phyloP scores from a whole-genome alignment of 2,888 invertebrate species.

The Eristalinus aeneus region DNA sequence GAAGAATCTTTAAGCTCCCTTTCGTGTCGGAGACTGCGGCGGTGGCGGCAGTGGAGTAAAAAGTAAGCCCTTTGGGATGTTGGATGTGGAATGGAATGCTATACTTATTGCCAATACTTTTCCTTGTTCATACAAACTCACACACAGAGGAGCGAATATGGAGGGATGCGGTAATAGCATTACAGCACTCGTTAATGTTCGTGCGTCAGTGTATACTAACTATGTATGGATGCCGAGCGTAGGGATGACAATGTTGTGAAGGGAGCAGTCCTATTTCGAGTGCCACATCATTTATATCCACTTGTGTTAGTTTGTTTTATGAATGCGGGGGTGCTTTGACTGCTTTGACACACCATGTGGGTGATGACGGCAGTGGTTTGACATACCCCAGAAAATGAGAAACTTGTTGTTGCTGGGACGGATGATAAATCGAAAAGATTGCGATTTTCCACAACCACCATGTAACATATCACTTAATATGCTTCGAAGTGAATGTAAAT shows the following conservation, averaged over 20 bases:
- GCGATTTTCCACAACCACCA: conserved; percentile 23
- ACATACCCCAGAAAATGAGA: background rate
- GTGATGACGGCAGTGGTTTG: conserved; percentile 55
- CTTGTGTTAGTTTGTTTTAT: conserved; percentile 60
- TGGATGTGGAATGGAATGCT: conserved; percentile 15
- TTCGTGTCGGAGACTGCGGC: background rate
- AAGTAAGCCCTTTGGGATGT: conserved; percentile 32
- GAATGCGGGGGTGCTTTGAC: conserved; percentile 20
- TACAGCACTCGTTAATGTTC: conserved; percentile 46
- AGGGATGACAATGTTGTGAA: conserved; percentile 40
- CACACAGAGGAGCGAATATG: background rate
- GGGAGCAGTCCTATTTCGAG: conserved; percentile 45
- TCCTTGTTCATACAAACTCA: background rate
- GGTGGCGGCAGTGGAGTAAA: background rate
- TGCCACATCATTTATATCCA: conserved; percentile 66
- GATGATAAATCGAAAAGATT: conserved; percentile 65
- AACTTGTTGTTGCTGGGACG: conserved; percentile 26
- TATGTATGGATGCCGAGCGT: background rate
- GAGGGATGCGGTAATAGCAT: conserved; percentile 60
- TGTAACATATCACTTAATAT: conserved; percentile 48
- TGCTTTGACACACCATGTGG: conserved; percentile 20
- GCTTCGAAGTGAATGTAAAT: conserved; percentile 59
- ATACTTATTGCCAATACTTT: conserved; percentile 58
- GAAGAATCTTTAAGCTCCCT: conserved; percentile 40
- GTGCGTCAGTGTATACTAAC: background rate